Evolutionary conservation across 2,113 vertebrate genomes (phyloP).

Genomic region (Spermophilus dauricus): DNA sequence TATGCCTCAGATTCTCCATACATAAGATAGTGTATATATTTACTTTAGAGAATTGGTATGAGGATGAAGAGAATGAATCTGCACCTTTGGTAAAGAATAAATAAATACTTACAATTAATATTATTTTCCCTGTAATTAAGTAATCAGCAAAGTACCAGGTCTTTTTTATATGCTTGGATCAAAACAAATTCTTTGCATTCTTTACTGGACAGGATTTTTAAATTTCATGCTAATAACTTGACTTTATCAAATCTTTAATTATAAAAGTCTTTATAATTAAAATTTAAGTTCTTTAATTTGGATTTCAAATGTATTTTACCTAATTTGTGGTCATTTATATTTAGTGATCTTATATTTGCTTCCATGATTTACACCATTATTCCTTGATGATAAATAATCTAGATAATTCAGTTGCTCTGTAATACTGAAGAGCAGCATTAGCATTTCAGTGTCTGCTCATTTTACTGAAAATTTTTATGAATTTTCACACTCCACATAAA

Average conservation of each 20-base stretch:
- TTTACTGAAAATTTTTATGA: neutral
- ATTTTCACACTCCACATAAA: neutral
- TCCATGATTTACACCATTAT: neutral
- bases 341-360: slow-evolving; percentile 35
- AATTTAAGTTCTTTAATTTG: slow-evolving; percentile 46
- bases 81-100: neutral
- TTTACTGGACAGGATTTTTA: neutral
- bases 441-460: neutral
- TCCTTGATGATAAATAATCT: neutral
- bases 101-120: neutral
- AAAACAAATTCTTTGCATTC: slow-evolving; percentile 16
- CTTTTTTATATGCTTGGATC: neutral
- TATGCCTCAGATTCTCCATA: neutral
- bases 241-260: slow-evolving; percentile 34
- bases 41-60: neutral
- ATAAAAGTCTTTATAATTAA: neutral
- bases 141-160: neutral
- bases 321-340: slow-evolving; percentile 1
- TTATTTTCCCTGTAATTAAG: neutral
- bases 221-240: neutral
- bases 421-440: neutral
- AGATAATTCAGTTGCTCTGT: neutral
- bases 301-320: neutral
- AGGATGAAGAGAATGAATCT: neutral
- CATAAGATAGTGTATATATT: neutral